phyloP scores from a whole-genome alignment of 2,797 vertebrate genomes.

The Hephaestus fuliginosus region DNA sequence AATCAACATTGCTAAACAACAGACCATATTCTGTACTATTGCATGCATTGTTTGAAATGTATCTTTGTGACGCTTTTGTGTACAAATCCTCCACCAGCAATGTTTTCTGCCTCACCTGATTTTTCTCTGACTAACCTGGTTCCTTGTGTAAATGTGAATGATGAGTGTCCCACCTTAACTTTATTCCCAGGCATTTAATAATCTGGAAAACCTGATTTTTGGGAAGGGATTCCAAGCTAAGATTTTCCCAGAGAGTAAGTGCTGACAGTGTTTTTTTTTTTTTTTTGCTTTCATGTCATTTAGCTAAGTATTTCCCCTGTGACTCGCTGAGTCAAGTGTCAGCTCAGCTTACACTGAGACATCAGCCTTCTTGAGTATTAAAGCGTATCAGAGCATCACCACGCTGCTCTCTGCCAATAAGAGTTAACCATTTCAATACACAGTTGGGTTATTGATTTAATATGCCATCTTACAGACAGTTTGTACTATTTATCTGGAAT shows the following conservation, averaged over 20 bases:
- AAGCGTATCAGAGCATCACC: background rate
- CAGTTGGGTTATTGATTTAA: background rate
- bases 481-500: background rate
- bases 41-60: background rate
- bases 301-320: background rate
- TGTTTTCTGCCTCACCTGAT: background rate
- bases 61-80: background rate
- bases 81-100: background rate
- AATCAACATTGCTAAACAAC: background rate
- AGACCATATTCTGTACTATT: background rate
- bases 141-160: slow-evolving; percentile 2
- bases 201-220: slow-evolving; percentile 95
- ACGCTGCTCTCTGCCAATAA: background rate
- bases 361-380: background rate
- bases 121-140: background rate
- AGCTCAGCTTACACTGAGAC: background rate
- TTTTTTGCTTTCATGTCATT: background rate
- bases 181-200: slow-evolving; percentile 92
- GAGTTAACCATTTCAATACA: background rate
- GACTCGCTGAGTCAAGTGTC: background rate
- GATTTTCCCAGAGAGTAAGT: slow-evolving; percentile 97
- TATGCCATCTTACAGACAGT: background rate
- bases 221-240: slow-evolving; percentile 98
- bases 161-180: slow-evolving; percentile 81
- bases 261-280: background rate